These are phyloP conservation scores for Tetramorium simillimum DNA, from an alignment of 1,140 invertebrate genomes.

Conservation along the genomic window DNA sequence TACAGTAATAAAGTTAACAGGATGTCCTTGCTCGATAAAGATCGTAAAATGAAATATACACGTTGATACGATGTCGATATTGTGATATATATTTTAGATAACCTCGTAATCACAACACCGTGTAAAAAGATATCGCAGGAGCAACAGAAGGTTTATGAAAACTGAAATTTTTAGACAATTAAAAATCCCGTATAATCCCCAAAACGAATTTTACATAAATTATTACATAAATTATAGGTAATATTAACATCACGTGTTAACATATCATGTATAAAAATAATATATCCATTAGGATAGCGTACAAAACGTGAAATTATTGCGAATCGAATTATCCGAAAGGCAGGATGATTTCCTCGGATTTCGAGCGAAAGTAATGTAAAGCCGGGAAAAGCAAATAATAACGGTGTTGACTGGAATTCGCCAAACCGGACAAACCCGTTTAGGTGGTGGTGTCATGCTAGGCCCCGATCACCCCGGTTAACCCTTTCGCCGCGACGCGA, in stretches of 20 bases:
- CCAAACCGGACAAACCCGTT: slow-evolving; percentile 57
- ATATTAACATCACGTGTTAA: neutral
- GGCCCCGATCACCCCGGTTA: slow-evolving; percentile 36
- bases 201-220: neutral
- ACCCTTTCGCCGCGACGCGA: slow-evolving; percentile 29
- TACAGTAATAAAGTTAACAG: neutral
- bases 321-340: neutral
- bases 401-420: slow-evolving; percentile 46
- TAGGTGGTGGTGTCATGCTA: slow-evolving; percentile 40
- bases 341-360: slow-evolving; percentile 18
- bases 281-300: neutral
- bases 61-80: slow-evolving; percentile 1
- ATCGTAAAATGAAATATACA: slow-evolving; percentile 26
- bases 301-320: slow-evolving; percentile 7
- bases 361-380: slow-evolving; percentile 48
- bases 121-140: neutral
- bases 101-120: slow-evolving; percentile 15
- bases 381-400: slow-evolving; percentile 53
- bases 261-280: neutral
- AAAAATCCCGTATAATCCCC: neutral
- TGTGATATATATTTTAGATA: slow-evolving; percentile 23
- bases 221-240: neutral
- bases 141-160: neutral
- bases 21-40: neutral
- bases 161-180: neutral